Evolutionary conservation across 2,797 vertebrate species (phyloP).

Genomic region (Sebastolobus alascanus): DNA sequence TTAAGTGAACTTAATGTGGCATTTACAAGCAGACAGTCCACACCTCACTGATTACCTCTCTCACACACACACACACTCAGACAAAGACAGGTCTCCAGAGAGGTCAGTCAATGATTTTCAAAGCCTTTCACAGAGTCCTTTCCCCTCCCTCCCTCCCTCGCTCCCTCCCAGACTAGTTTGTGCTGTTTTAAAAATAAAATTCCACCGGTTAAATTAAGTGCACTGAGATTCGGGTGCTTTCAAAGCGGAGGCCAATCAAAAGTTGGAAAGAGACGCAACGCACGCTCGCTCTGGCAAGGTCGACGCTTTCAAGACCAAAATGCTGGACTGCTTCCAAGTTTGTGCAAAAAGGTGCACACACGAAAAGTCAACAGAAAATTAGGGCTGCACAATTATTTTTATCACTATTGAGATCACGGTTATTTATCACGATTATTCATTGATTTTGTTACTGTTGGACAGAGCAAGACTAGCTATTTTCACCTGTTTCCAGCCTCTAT

Average conservation of each 20-base stretch:
- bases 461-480: too few relatives aligned
- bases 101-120: constrained; percentile 46
- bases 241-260: constrained; percentile 53
- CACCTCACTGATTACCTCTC: constrained; percentile 11
- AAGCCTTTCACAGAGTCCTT: constrained; percentile 18
- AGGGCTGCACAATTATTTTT: too few relatives aligned
- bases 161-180: constrained; percentile 55
- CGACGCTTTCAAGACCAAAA: constrained; percentile 48
- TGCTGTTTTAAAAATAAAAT: constrained; percentile 80
- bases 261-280: constrained; percentile 40
- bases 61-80: not conserved
- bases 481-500: too few relatives aligned
- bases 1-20: constrained; percentile 17
- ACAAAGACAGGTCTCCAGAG: constrained; percentile 32
- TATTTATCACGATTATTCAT: too few relatives aligned
- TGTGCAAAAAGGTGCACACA: constrained; percentile 5
- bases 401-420: too few relatives aligned
- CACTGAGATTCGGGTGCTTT: constrained; percentile 65
- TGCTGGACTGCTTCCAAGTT: constrained; percentile 13
- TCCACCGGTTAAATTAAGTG: constrained; percentile 81
- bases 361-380: constrained; percentile 32
- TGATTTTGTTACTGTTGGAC: too few relatives aligned
- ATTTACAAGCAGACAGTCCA: constrained; percentile 27
- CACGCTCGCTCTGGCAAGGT: constrained; percentile 36
- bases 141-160: constrained; percentile 21